These are phyloP conservation scores for Pica pica DNA, from an alignment of 2,113 vertebrate genomes.

Conservation along the genomic window DNA sequence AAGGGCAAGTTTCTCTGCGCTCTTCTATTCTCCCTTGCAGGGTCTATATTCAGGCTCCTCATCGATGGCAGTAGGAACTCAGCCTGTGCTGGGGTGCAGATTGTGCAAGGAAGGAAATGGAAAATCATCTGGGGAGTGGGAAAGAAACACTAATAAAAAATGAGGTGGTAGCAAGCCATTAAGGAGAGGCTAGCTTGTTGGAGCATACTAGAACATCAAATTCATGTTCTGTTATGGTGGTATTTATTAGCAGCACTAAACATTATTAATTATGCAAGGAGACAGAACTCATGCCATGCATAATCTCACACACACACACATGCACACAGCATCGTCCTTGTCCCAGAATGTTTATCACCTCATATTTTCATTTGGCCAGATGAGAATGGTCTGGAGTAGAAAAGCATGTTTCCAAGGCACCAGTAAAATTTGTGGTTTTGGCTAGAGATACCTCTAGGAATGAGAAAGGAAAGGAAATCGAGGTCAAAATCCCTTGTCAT, in stretches of 20 bases:
- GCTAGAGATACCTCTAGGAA: background rate
- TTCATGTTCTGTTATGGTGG: background rate
- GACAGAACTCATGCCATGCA: background rate
- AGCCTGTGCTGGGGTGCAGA: background rate
- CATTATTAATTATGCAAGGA: background rate
- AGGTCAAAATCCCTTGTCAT: background rate
- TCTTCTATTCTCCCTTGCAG: background rate
- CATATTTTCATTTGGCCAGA: background rate
- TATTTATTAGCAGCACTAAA: background rate
- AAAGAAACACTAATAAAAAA: background rate
- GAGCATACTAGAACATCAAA: background rate
- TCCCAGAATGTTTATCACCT: background rate
- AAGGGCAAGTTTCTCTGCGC: background rate
- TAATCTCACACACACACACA: background rate
- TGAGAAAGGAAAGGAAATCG: background rate
- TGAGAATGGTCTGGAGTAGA: background rate
- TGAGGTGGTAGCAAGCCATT: background rate
- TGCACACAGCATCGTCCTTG: background rate
- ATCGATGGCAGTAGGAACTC: rapidly evolving
- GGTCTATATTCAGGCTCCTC: background rate
- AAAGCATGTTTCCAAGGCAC: background rate
- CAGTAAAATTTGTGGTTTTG: background rate
- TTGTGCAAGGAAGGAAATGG: background rate
- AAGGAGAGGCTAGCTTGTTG: background rate
- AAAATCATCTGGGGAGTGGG: background rate